Evolutionary conservation across 2,888 invertebrate species (phyloP), one percentile per base, ranked within the genome.

Genomic region (Ophioninae sp.): DNA sequence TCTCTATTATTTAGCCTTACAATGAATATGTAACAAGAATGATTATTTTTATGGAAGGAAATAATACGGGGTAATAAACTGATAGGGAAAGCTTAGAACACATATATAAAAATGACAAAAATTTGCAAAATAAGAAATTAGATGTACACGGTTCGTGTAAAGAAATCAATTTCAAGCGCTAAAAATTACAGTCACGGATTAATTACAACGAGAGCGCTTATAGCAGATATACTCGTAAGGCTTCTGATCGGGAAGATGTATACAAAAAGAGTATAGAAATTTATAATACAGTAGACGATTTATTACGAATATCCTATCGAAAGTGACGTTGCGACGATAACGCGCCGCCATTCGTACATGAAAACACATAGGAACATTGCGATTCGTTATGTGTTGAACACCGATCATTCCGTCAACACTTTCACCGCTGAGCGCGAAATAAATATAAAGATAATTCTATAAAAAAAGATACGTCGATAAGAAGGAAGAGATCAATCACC

Each of bases 401-500:
- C 57, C 10, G 7, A 56, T 21, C 59, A 21, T 59, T 17, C 20
- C 44, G 59, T 30, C 10, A 50, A 30, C 56, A 23, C 62, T 70
- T 39, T 17, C 41, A 78, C 56, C 44, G 56, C 41, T 30, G 67
- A 62, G 68, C 23, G 59, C 17, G 13, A 72, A 79, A 84, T 83
- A 81, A 83, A 69, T 80, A 70, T 72, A n/a, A 81, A 74, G n/a
- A 17, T 64, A 20, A 6, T 65, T 41, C 6, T 73, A 41, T 64
- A 72, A 69, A 64, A 62, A 62, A 21, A 61, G 30, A 50, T 17
- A 8, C 8, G n/a, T 50, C 68, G 20, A 41, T 17, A 1, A 0
- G 6, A 8, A 57, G 13, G 30, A 57, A 75, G 6, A 44, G n/a
- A 59, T 90, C 86, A 92, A 87, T 92, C 92, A 75, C 90, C 91